Evolutionary conservation across 2,797 vertebrate species (phyloP), one percentile per base, ranked within the genome.

Genomic region (Acanthiza pusilla): DNA sequence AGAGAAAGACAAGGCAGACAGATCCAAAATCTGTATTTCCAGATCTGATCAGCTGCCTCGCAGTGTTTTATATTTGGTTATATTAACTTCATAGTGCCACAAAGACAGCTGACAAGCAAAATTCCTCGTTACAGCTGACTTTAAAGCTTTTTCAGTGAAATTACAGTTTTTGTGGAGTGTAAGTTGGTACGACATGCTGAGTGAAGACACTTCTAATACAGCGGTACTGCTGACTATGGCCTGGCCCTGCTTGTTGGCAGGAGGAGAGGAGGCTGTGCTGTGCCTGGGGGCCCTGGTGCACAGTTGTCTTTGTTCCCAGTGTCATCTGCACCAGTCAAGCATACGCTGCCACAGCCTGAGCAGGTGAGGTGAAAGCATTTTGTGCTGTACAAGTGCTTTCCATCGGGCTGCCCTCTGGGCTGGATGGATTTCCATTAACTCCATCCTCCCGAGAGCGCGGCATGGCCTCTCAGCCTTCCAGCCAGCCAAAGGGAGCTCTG

Each of bases 351-450:
- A 48, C 75, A 91, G 81, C 27, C 6, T 11, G 74, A 42, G 87
- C 87, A 90, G 73, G 65, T 57, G 78, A 95, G 57, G 72, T 34
- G 32, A 60, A 66, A 88, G 83, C 75, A 36, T 79, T 95, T 86
- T 91, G 75, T 85, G 83, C 75, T 79, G 58, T 79, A 88, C 93
- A 84, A 89, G 40, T 54, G 94, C 79, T 93, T 91, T 82, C 68
- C 85, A 89, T 48, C 89, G 26, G 62, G 72, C 72, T 76, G 5
- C 91, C 82, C 71, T 77, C 74, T 50, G 67, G 32, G 20, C 10
- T 89, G 81, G 62, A 54, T 78, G 89, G 13, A 16, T 65, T 95
- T 95, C 93, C 66, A 85, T 47, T 60, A 76, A 70, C 55, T 19
- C 48, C 5, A 0, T 83, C 78, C 94, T 88, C 95, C 79, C 23